Percentiles rank a stretch among this genome's conserved stretches.
Conservation (phyloP, 2,888 invertebrate genomes). For the Oeneis ivallda region DNA sequence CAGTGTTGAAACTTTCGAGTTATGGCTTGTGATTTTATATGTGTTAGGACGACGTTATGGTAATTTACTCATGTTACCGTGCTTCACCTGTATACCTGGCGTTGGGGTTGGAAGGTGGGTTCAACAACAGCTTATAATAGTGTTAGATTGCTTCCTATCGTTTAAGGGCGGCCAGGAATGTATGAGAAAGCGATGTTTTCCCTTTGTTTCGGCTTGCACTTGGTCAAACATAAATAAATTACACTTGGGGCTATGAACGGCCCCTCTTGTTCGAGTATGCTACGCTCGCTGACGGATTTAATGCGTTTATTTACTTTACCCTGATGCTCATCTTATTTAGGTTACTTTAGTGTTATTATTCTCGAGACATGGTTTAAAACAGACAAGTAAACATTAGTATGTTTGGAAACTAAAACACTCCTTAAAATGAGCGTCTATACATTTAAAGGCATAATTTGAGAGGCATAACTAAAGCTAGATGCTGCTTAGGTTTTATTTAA, state of each 20-base stretch:
- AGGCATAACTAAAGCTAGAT: background rate
- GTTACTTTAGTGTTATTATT: slow-evolving; percentile 31
- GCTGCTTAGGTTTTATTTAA: background rate
- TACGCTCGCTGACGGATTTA: slow-evolving; percentile 43
- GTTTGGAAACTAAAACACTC: background rate
- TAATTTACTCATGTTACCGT: slow-evolving; percentile 75
- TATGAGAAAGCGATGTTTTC: slow-evolving; percentile 23
- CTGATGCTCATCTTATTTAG: slow-evolving; percentile 28
- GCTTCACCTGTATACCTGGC: slow-evolving; percentile 75
- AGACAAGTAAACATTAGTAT: background rate
- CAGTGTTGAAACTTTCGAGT: slow-evolving; percentile 51
- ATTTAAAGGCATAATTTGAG: background rate
- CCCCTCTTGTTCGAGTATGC: slow-evolving; percentile 50
- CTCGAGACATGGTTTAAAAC: slow-evolving; percentile 9
- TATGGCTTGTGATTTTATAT: slow-evolving; percentile 65
- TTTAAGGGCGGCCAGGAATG: slow-evolving; percentile 14
- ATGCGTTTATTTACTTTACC: slow-evolving; percentile 41
- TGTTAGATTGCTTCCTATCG: slow-evolving; percentile 11
- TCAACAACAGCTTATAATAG: slow-evolving; percentile 50
- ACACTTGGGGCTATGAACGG: slow-evolving; percentile 50
- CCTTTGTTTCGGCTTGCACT: slow-evolving; percentile 39
- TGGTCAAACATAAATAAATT: slow-evolving; percentile 57
- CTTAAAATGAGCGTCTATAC: background rate
- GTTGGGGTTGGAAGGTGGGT: slow-evolving; percentile 70
- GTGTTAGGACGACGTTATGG: slow-evolving; percentile 75